These are phyloP conservation scores for Agonopterix subpropinquella DNA, from an alignment of 2,888 invertebrate species.

Conservation along the genomic window DNA sequence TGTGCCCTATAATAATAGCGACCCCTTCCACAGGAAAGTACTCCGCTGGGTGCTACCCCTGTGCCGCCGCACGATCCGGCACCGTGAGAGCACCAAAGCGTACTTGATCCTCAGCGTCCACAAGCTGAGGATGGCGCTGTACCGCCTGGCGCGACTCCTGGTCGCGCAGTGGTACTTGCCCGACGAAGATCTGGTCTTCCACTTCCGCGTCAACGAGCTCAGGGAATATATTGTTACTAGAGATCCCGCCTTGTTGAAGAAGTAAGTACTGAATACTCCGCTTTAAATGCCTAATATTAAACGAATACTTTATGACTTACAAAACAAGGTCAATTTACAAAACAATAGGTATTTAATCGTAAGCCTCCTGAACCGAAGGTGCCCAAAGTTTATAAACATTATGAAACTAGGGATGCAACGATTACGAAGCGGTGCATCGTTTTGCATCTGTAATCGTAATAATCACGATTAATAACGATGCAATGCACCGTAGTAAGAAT, in stretches of 20 bases:
- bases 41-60: slow-evolving; percentile 78
- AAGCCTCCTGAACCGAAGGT: too few species aligned
- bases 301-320: neutral
- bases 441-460: too few species aligned
- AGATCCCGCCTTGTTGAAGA: slow-evolving; percentile 75
- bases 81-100: slow-evolving; percentile 82
- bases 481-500: too few species aligned
- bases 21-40: slow-evolving; percentile 51
- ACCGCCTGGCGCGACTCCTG: slow-evolving; percentile 74
- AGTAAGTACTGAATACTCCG: slow-evolving; percentile 58
- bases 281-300: neutral
- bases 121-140: slow-evolving; percentile 76
- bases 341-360: too few species aligned
- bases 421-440: too few species aligned
- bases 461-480: too few species aligned
- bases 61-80: slow-evolving; percentile 76
- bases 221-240: slow-evolving; percentile 65
- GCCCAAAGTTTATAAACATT: too few species aligned
- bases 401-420: too few species aligned
- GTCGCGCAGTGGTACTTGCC: slow-evolving; percentile 79
- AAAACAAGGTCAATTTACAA: too few species aligned
- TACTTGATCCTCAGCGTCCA: slow-evolving; percentile 70
- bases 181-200: slow-evolving; percentile 78
- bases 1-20: too few species aligned
- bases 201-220: slow-evolving; percentile 81